Percentiles rank a stretch among this genome's conserved stretches.
Evolutionary conservation across 2,888 invertebrate species (phyloP).

Genomic region (Idaea dimidiata): DNA sequence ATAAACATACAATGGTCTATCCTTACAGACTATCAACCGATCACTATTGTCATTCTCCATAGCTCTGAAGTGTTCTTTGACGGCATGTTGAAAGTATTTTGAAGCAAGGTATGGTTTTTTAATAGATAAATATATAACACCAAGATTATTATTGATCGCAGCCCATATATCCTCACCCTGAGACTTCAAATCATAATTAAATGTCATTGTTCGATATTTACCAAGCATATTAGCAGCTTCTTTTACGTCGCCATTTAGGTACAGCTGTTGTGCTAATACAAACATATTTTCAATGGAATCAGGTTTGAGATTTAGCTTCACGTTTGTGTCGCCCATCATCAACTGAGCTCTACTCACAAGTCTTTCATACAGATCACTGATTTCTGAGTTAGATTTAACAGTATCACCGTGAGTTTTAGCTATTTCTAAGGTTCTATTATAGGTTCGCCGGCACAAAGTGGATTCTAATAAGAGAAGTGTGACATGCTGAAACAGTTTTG

Average conservation of each 20-base stretch:
- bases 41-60: constrained; percentile 69
- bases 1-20: constrained; percentile 85
- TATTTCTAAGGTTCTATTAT: constrained; percentile 65
- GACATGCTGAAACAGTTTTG: constrained; percentile 58
- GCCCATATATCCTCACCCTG: constrained; percentile 77
- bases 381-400: constrained; percentile 55
- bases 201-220: constrained; percentile 60
- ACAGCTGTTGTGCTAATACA: constrained; percentile 70
- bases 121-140: constrained; percentile 89
- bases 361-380: constrained; percentile 61
- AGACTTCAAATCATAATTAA: constrained; percentile 62
- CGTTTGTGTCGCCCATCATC: constrained; percentile 54
- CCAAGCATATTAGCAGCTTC: constrained; percentile 64
- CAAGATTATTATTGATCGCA: constrained; percentile 89
- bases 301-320: constrained; percentile 49
- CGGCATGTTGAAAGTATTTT: constrained; percentile 89
- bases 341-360: constrained; percentile 66
- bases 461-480: constrained; percentile 66
- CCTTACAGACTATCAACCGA: constrained; percentile 63
- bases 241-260: constrained; percentile 66
- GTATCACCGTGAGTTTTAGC: constrained; percentile 61
- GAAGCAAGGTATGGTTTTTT: constrained; percentile 90
- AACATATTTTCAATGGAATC: constrained; percentile 72
- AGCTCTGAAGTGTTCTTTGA: constrained; percentile 84
- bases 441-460: constrained; percentile 67